A percentile compares a stretch with the other conserved stretches of the same genome.
phyloP scores from a whole-genome alignment of 2,113 vertebrate genomes.

The Hemiprocne comata region DNA sequence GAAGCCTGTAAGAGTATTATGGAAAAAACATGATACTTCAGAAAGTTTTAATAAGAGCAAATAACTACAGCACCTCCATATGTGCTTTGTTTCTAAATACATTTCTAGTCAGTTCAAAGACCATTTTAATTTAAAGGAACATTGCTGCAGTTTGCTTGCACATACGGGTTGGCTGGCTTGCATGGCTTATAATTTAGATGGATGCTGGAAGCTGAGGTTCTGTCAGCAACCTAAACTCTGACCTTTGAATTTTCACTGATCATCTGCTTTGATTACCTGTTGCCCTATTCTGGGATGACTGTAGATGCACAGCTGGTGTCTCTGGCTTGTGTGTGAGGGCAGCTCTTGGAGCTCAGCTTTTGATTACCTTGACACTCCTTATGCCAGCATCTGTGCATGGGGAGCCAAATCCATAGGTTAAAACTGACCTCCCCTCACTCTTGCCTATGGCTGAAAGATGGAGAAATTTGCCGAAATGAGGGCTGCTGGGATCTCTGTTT shows the following conservation, averaged over 20 bases:
- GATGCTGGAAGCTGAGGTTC: neutral
- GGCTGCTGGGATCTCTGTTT: neutral
- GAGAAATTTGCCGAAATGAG: neutral
- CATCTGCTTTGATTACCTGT: neutral
- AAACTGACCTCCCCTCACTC: neutral
- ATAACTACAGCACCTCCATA: neutral
- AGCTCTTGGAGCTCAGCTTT: neutral
- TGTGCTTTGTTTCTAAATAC: neutral
- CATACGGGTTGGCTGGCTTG: accelerated
- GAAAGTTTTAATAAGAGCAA: neutral
- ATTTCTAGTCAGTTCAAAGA: neutral
- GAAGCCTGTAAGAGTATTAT: neutral
- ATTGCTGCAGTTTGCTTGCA: neutral
- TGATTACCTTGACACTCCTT: neutral
- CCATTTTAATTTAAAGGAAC: neutral
- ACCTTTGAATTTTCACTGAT: neutral
- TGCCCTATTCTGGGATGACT: neutral
- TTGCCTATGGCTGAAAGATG: accelerated
- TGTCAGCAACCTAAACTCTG: neutral
- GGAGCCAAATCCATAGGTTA: neutral
- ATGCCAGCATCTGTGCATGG: accelerated
- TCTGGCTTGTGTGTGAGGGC: neutral
- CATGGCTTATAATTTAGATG: neutral
- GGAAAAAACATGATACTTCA: neutral
- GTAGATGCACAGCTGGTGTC: neutral